Evolutionary conservation across 2,888 invertebrate species (phyloP).

Genomic region (Macrophya annulata): DNA sequence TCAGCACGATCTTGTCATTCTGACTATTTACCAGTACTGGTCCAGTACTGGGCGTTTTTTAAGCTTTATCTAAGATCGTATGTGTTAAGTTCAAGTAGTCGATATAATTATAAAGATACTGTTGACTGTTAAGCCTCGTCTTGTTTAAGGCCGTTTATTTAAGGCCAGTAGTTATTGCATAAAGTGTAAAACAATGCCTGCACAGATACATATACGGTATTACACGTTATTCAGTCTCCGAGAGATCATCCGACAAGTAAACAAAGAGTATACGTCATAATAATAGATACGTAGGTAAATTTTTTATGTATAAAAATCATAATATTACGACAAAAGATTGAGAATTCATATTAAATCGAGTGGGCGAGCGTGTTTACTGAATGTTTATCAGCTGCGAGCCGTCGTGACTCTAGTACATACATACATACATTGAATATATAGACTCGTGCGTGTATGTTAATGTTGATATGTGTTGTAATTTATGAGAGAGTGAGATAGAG

Average conservation of each 20-base stretch:
- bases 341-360: background rate
- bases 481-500: background rate
- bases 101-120: background rate
- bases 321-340: background rate
- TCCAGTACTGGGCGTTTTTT: too few relatives aligned
- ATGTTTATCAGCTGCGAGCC: background rate
- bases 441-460: background rate
- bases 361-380: conserved; percentile 11
- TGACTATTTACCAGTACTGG: too few relatives aligned
- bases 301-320: background rate
- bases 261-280: background rate
- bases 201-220: background rate
- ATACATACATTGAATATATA: too few relatives aligned
- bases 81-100: too few relatives aligned
- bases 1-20: too few relatives aligned
- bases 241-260: background rate
- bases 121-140: background rate
- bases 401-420: background rate
- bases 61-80: too few relatives aligned
- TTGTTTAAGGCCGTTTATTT: background rate
- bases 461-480: background rate
- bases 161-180: background rate
- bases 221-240: background rate
- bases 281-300: background rate
- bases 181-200: background rate